Evolutionary conservation across 2,113 vertebrate species (phyloP).

Genomic region (Antechinus flavipes): DNA sequence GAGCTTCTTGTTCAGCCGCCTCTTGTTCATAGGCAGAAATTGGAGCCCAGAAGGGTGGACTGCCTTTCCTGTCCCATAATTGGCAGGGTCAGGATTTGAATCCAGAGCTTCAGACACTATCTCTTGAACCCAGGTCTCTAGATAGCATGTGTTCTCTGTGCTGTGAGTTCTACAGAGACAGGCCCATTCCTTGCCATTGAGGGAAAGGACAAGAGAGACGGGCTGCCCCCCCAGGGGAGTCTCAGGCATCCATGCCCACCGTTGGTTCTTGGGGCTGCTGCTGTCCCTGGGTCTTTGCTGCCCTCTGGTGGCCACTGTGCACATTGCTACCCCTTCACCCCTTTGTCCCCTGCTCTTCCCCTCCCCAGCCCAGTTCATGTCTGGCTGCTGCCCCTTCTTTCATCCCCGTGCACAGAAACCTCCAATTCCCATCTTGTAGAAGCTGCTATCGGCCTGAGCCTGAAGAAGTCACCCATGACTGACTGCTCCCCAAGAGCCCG

Average conservation of each 20-base stretch:
- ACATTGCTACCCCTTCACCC: background rate
- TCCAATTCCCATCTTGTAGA: background rate
- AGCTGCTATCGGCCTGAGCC: background rate
- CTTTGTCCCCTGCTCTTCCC: background rate
- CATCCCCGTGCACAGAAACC: background rate
- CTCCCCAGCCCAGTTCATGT: background rate
- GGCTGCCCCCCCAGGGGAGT: background rate
- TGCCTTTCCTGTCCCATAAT: fast-evolving
- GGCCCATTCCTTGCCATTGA: background rate
- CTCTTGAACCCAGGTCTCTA: background rate
- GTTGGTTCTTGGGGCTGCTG: background rate
- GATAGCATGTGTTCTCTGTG: background rate
- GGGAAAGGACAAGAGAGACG: background rate
- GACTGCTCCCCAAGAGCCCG: background rate
- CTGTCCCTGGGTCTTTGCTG: background rate
- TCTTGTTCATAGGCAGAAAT: background rate
- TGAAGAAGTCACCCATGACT: background rate
- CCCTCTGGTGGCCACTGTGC: background rate
- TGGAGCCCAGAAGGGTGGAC: background rate
- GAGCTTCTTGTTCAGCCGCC: background rate
- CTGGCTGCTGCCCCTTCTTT: background rate
- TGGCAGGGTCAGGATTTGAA: background rate
- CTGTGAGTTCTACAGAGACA: background rate
- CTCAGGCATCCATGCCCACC: background rate
- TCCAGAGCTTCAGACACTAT: background rate